phyloP scores from a whole-genome alignment of 2,113 vertebrate genomes.

The Amblyornis subalaris region DNA sequence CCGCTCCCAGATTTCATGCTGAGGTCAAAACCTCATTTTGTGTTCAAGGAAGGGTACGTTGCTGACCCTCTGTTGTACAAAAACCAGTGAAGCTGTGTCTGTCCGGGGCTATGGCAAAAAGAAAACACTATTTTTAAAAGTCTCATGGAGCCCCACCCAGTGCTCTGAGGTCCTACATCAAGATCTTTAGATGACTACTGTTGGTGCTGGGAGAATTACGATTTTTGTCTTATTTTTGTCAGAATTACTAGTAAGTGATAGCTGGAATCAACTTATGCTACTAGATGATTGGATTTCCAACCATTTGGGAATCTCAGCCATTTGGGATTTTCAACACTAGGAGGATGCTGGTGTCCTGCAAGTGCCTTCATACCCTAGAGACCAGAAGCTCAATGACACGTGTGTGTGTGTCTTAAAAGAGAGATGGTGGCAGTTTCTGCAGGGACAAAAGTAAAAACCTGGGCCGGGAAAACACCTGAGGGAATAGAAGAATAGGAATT shows the following conservation, averaged over 20 bases:
- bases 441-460: fast-evolving
- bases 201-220: not conserved
- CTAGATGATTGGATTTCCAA: not conserved
- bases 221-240: not conserved
- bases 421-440: not conserved
- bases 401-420: not conserved
- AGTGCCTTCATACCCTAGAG: not conserved
- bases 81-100: not conserved
- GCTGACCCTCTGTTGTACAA: not conserved
- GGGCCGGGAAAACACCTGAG: not conserved
- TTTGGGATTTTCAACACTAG: not conserved
- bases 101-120: not conserved
- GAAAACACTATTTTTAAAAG: not conserved
- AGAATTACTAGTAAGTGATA: not conserved
- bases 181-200: not conserved
- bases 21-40: not conserved
- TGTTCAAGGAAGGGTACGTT: fast-evolving
- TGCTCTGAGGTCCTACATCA: not conserved
- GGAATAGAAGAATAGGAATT: not conserved
- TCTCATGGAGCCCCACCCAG: fast-evolving
- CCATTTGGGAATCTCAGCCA: not conserved
- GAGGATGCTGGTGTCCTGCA: not conserved
- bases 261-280: not conserved
- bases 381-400: fast-evolving
- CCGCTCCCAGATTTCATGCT: fast-evolving